Evolutionary conservation across 2,797 vertebrate species (phyloP).

Genomic region (Ibycter americanus): DNA sequence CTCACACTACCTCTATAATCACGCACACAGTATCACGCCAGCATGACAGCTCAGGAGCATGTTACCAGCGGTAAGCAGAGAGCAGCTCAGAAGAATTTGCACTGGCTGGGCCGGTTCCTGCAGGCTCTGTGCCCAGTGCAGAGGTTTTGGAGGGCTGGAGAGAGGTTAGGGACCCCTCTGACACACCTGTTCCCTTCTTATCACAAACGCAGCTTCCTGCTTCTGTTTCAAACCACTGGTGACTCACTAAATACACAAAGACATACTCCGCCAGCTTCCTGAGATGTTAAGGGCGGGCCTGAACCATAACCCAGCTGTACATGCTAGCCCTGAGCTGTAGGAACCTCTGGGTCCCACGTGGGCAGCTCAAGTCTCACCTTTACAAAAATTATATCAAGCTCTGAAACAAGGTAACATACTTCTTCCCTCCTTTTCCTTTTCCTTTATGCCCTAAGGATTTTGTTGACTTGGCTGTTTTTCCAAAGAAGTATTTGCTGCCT

Average conservation of each 20-base stretch:
- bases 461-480: not conserved
- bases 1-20: not conserved
- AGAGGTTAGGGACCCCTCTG: not conserved
- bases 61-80: not conserved
- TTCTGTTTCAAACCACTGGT: not conserved
- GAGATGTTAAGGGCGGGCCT: not conserved
- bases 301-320: not conserved
- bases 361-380: not conserved
- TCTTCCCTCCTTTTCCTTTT: not conserved
- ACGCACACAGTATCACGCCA: fast-evolving
- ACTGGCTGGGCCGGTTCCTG: fast-evolving
- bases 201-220: not conserved
- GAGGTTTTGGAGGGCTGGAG: not conserved
- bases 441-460: not conserved
- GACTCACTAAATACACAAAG: not conserved
- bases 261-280: not conserved
- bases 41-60: fast-evolving
- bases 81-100: not conserved
- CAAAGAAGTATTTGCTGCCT: not conserved
- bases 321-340: not conserved
- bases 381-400: not conserved
- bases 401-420: not conserved
- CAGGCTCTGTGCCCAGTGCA: not conserved
- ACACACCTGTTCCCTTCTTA: not conserved
- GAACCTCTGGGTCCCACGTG: not conserved